Base-by-base conservation (phyloP, 2,888 invertebrate species). In the Leptinotarsa peninsularis region DNA sequence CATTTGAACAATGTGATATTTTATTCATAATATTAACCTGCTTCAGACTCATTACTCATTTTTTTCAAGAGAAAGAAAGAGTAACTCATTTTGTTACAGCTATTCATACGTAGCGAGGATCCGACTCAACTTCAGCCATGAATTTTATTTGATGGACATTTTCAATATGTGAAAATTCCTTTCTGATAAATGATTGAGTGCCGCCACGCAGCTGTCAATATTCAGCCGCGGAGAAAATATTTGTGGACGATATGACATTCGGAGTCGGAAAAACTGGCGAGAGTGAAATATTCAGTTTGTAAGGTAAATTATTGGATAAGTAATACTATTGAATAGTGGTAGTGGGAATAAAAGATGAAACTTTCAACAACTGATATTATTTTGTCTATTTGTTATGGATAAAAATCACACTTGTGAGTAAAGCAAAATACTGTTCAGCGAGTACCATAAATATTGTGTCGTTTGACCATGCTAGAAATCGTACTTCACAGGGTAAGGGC, bases 121-220 rank as follows among this genome's bases (percentile, higher is more conserved):
- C 71, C 60, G 43, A 67, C 73, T 73, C 73, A 71, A 68, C 73
- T 70, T 27, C 67, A 68, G 68, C 49, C 68, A 69, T 73, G 70
- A 76, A 76, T 73, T 76, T 67, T 73, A 67, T 76, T 76, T 71
- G 76, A 76, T 76, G 73, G 76, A 76, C 71, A 76, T 68, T 76
- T 76, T 73, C 67, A 76, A 76, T 76, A 75, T 66, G 67, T 71
- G 71, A 67, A 73, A 73, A 73, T 67, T 69, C 60, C 67, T 73
- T 66, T 58, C 68, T 50, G 23, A 15, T 71, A 71, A 73, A 76
- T 76, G 73, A 76, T 73, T 76, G 76, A 76, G 73, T 67, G 60
- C 73, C 70, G 69, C 71, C 52, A 52, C 33, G 54, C 58, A 63
- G 71, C 71, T 73, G 76, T 73, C 76, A 68, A 76, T 76, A 70